Percentiles rank a stretch among this genome's conserved stretches.
These are phyloP conservation scores for Halcyon badia DNA, from an alignment of 2,797 vertebrate genomes.

Conservation along the genomic window DNA sequence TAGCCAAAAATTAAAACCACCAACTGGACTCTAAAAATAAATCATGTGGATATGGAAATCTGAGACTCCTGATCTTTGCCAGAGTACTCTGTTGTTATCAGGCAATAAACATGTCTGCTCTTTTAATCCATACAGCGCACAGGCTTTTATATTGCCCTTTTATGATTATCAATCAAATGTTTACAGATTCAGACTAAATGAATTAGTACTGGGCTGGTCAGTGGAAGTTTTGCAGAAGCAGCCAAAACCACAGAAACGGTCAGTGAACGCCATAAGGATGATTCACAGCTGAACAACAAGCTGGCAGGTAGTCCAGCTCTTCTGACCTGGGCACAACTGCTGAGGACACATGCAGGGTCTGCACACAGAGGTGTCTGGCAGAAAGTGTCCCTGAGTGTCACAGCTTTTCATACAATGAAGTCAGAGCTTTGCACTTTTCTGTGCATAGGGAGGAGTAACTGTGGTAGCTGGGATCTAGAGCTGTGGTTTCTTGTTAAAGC, in stretches of 20 bases:
- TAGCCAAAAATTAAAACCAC: constrained; percentile 66
- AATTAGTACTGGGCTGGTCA: constrained; percentile 32
- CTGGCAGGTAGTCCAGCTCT: constrained; percentile 2
- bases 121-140: constrained; percentile 14
- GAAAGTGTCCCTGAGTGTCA: rapidly evolving
- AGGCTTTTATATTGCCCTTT: constrained; percentile 14
- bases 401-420: rapidly evolving
- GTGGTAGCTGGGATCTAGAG: background rate
- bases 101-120: constrained; percentile 66
- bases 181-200: constrained; percentile 29
- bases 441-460: background rate
- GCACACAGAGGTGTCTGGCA: rapidly evolving
- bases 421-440: background rate
- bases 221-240: constrained; percentile 18
- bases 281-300: constrained; percentile 5
- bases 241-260: constrained; percentile 66
- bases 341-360: background rate
- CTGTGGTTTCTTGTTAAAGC: constrained; percentile 9
- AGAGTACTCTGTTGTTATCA: constrained; percentile 62
- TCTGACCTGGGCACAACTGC: background rate
- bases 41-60: constrained; percentile 64
- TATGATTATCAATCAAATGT: constrained; percentile 31
- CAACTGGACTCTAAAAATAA: constrained; percentile 69
- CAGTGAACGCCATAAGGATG: background rate
- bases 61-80: constrained; percentile 45